phyloP scores from a whole-genome alignment of 2,113 vertebrate genomes.

The Loxodonta africana region DNA sequence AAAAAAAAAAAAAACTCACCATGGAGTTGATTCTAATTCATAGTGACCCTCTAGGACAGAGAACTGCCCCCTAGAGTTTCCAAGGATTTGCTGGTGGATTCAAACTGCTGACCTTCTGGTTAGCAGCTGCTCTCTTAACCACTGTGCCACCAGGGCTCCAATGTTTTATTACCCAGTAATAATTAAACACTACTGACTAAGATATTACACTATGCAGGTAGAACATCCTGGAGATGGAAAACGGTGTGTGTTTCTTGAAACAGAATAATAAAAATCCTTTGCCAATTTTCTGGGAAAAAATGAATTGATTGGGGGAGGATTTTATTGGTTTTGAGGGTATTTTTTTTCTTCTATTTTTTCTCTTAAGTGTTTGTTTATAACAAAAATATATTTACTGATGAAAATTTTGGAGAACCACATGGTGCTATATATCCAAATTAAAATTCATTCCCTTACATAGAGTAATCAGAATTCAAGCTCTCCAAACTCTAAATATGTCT shows the following conservation, averaged over 20 bases:
- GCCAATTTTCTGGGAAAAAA: neutral
- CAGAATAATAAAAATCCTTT: neutral
- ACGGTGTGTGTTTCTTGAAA: neutral
- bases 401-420: neutral
- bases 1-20: too few species aligned
- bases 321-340: neutral
- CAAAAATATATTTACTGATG: neutral
- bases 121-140: too few species aligned
- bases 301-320: neutral
- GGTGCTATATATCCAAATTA: neutral
- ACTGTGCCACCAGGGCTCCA: too few species aligned
- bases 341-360: neutral
- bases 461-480: neutral
- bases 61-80: too few species aligned
- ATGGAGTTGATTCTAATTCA: too few species aligned
- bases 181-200: neutral
- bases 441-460: neutral
- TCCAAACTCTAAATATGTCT: neutral
- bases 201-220: neutral
- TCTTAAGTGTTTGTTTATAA: neutral
- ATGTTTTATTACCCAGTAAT: neutral
- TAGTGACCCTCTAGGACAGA: too few species aligned
- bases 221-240: neutral
- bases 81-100: too few species aligned
- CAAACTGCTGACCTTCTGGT: too few species aligned